Percentiles rank a stretch among this genome's conserved stretches.
These are phyloP conservation scores for Sphyrna mokarran DNA, from an alignment of 2,113 vertebrate species.

Conservation along the genomic window DNA sequence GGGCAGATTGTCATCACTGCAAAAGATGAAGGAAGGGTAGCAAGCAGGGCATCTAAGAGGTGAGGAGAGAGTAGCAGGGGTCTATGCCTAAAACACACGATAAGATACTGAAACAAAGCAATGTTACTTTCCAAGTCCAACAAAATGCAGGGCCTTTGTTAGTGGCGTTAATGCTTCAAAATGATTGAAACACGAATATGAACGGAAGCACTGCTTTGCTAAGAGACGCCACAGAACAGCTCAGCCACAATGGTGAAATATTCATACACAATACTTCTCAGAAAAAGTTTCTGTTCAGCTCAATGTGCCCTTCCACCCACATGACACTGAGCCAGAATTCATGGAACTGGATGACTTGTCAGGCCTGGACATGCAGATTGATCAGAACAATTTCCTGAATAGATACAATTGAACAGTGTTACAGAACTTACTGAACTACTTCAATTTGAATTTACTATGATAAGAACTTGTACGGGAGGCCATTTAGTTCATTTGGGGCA, in stretches of 20 bases:
- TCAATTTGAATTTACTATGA: not conserved
- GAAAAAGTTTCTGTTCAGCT: not conserved
- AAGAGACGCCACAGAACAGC: not conserved
- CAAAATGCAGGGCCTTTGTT: not conserved
- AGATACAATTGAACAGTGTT: not conserved
- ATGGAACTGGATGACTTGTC: not conserved
- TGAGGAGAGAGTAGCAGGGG: not conserved
- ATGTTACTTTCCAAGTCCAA: not conserved
- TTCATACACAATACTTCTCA: not conserved
- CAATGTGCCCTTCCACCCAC: not conserved
- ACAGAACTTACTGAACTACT: not conserved
- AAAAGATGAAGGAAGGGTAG: not conserved
- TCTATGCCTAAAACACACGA: not conserved
- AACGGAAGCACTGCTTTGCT: not conserved
- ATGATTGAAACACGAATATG: not conserved
- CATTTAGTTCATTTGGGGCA: not conserved
- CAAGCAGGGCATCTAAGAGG: too few relatives aligned
- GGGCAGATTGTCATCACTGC: not conserved
- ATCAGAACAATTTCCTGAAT: constrained; percentile 16
- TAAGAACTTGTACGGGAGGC: not conserved
- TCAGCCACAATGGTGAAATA: not conserved
- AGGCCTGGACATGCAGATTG: not conserved
- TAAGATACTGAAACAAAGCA: not conserved
- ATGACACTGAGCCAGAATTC: not conserved
- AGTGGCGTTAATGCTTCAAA: not conserved